Conservation (phyloP, 1,140 invertebrate species). For the Drosophila novamexicana region DNA sequence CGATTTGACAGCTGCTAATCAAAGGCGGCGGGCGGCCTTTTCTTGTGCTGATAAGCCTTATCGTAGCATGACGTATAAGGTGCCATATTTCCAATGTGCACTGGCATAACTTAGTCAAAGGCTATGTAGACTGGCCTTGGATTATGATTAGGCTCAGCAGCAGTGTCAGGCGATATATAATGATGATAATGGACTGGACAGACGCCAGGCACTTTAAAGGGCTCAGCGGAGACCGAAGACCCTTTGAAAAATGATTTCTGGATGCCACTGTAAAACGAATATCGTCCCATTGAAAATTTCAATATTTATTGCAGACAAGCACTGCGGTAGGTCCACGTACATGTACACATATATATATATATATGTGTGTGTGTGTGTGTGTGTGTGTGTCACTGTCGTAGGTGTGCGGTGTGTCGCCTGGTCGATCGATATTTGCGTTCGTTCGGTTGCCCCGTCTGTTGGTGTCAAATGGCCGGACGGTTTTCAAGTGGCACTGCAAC, state of each 20-base stretch:
- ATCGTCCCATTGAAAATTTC: slow-evolving; percentile 35
- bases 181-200: slow-evolving; percentile 24
- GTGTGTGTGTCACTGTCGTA: slow-evolving; percentile 26
- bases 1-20: slow-evolving; percentile 14
- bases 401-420: slow-evolving; percentile 68
- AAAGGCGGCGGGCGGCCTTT: background rate
- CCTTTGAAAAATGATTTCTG: slow-evolving; percentile 44
- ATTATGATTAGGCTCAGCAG: background rate
- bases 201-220: slow-evolving; percentile 55
- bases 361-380: slow-evolving; percentile 3
- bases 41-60: slow-evolving; percentile 15
- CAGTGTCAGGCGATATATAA: slow-evolving; percentile 10
- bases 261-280: slow-evolving; percentile 74
- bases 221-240: slow-evolving; percentile 25
- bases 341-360: background rate
- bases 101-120: background rate
- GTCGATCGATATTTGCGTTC: slow-evolving; percentile 13
- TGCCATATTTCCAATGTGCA: background rate
- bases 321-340: slow-evolving; percentile 59
- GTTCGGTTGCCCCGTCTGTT: slow-evolving; percentile 15
- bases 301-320: slow-evolving; percentile 65
- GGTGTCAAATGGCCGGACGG: slow-evolving; percentile 68
- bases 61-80: slow-evolving; percentile 20
- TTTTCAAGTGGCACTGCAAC: slow-evolving; percentile 32
- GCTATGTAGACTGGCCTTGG: background rate